Base-by-base conservation (phyloP, 2,797 vertebrate species). In the Acomys russatus region DNA sequence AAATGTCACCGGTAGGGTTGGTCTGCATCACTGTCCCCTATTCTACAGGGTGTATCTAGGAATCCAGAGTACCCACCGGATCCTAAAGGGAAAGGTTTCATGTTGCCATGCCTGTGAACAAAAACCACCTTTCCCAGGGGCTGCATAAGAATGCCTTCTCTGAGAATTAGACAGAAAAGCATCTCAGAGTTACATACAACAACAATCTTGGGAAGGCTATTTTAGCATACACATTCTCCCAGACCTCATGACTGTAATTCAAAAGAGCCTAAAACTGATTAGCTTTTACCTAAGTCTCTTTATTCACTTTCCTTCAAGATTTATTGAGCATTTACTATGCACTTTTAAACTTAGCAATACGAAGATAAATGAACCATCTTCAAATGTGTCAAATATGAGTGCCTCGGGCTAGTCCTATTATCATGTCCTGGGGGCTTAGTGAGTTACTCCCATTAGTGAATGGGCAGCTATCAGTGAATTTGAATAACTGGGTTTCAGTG, bases 281-380 rank as follows among this genome's bases (percentile, higher is more conserved):
- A 70, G 18, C 38, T 87, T 87, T 85, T 80, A 86, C 66, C 44
- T 44, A 71, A 82, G 15, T 86, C 56, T 64, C 56, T 73, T 33
- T 76, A 80, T 88, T 90, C 4, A 0, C 10, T 63, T 92, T 38
- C 11, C 44, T 83, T 88, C 63, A 91, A 73, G 64, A n/a, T 49
- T 56, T 59, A 82, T 91, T 88, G 59, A 38, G 8, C 22, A 30
- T 90, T 90, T 78, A 88, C 49, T 88, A 51, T 10, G 64, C 20
- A 25, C 33, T 73, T 6, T 83, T 59, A 91, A 87, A 56, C 78
- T 8, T 59, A 51, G 59, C 9, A 44, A 74, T 74, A 73, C 49
- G 90, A 87, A 95, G 64, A 59, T 76, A 51, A 88, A 68, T 78
- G 71, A 87, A 28, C 59, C 71, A 23, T n/a, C n/a, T 76, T 78